A percentile compares a stretch with the other conserved stretches of the same genome.
Evolutionary conservation across 2,113 vertebrate species (phyloP).

Genomic region (Falco punctatus): DNA sequence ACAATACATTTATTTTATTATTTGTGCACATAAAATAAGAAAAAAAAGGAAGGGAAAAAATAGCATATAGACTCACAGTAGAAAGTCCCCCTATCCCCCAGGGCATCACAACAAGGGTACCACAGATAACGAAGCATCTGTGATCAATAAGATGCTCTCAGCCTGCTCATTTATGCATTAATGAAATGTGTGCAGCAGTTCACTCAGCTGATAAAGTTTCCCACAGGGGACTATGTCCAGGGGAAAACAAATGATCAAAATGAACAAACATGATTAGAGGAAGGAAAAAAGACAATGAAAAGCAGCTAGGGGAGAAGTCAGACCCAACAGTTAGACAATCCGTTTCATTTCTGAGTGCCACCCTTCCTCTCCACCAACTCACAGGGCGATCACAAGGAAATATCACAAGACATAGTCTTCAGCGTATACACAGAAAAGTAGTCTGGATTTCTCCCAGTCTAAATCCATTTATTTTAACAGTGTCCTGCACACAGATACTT

Average conservation of each 20-base stretch:
- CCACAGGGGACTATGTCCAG: constrained; percentile 2
- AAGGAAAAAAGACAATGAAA: not conserved
- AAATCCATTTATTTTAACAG: not conserved
- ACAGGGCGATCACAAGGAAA: not conserved
- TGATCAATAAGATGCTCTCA: constrained; percentile 48
- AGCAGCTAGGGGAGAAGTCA: not conserved
- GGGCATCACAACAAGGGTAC: not conserved
- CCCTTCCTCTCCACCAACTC: not conserved
- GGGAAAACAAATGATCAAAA: constrained; percentile 40
- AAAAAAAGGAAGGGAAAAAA: not conserved
- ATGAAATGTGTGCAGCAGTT: constrained; percentile 49
- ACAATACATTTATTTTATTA: not conserved
- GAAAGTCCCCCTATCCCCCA: not conserved
- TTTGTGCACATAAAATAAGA: not conserved
- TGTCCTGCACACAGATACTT: not conserved
- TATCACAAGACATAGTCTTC: not conserved
- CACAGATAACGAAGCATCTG: not conserved
- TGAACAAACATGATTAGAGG: not conserved
- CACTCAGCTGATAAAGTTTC: constrained; percentile 44
- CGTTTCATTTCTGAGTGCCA: not conserved
- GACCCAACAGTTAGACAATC: not conserved
- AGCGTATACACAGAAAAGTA: not conserved
- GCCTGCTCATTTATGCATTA: constrained; percentile 38
- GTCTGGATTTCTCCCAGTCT: not conserved
- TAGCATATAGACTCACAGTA: not conserved